phyloP scores from a whole-genome alignment of 2,888 invertebrate species.

The Heliconius sara region DNA sequence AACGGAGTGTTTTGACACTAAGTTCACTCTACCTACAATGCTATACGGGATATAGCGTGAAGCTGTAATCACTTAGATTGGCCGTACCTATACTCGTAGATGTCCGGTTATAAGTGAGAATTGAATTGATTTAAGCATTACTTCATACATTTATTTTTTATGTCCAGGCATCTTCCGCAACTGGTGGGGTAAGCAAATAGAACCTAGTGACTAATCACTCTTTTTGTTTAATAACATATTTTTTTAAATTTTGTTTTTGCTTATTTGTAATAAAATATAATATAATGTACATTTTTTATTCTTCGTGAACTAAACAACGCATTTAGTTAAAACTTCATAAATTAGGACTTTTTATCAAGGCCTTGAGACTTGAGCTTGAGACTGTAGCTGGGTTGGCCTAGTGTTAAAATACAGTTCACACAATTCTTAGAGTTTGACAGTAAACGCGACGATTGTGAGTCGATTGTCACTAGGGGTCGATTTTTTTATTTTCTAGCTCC shows the following conservation, averaged over 20 bases:
- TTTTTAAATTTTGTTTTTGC: not conserved
- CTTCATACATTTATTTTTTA: not conserved
- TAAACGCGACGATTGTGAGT: too few species aligned
- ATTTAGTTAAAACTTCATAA: too few species aligned
- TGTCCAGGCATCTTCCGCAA: slow-evolving; percentile 18
- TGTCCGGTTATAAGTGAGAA: not conserved
- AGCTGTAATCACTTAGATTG: not conserved
- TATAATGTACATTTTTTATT: too few species aligned
- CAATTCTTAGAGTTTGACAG: too few species aligned
- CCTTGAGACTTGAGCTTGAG: too few species aligned
- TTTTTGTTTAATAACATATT: not conserved
- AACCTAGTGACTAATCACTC: slow-evolving; percentile 2
- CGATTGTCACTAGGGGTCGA: too few species aligned
- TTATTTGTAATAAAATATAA: too few species aligned
- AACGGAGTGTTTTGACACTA: not conserved
- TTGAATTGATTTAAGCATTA: not conserved
- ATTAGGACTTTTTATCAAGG: too few species aligned
- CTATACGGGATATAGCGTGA: not conserved
- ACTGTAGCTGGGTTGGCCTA: too few species aligned
- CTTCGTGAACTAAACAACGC: too few species aligned
- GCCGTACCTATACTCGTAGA: not conserved
- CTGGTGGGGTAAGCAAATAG: slow-evolving; percentile 13
- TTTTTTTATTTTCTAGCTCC: too few species aligned
- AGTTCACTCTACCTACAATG: not conserved
- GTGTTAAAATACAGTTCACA: too few species aligned